Conservation (phyloP, 2,888 invertebrate genomes). For the Agrotis ipsilon region DNA sequence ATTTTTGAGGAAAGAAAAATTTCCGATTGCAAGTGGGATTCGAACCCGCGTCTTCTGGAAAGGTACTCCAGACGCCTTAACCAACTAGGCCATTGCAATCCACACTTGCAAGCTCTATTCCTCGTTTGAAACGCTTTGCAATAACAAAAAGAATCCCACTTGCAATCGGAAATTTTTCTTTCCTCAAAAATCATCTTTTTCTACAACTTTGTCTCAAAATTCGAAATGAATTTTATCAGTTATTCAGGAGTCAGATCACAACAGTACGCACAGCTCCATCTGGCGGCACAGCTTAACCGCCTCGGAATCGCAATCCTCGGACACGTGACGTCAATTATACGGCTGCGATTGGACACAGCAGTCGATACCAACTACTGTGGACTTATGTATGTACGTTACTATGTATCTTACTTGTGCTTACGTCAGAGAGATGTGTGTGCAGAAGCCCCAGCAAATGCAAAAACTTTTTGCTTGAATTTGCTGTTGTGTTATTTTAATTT, state of each 20-base stretch:
- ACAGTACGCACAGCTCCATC: neutral
- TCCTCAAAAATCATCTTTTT: no score
- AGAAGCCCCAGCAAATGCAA: constrained; percentile 18
- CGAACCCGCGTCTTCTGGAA: no score
- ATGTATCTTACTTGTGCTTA: constrained; percentile 10
- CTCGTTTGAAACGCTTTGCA: no score
- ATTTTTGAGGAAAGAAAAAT: no score
- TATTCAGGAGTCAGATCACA: constrained; percentile 1
- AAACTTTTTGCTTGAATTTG: no score
- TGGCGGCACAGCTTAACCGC: constrained; percentile 2
- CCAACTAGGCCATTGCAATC: no score
- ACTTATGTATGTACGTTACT: constrained; percentile 11
- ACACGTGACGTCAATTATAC: constrained; percentile 50
- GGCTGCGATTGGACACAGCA: constrained; percentile 33
- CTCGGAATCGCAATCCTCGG: constrained; percentile 2
- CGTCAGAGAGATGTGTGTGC: neutral
- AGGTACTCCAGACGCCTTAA: no score
- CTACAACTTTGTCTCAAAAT: neutral
- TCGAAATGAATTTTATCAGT: neutral
- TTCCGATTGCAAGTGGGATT: no score
- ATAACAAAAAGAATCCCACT: no score
- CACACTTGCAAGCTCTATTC: no score
- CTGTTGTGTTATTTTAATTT: no score
- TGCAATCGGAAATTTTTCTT: no score
- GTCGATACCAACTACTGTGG: constrained; percentile 17